Evolutionary conservation across 2,113 vertebrate genomes (phyloP), one percentile per base, ranked within the genome.

Genomic region (Eurypyga helias): DNA sequence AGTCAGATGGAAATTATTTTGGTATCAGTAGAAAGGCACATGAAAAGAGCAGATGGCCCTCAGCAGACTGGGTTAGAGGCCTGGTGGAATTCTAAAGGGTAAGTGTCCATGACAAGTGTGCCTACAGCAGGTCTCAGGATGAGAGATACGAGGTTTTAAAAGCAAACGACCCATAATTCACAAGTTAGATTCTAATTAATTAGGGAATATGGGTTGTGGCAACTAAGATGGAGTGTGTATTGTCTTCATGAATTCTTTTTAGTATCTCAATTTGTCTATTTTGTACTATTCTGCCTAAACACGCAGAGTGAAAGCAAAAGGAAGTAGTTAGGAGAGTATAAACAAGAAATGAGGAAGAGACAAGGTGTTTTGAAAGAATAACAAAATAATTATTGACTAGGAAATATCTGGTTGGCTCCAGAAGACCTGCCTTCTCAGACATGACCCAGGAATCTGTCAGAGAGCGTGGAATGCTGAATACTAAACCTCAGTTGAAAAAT

Each of bases 1-100:
- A 81, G 90, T 95, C 96, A 96, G 85, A 97, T 93, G 89, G 96
- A 94, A 97, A 98, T 94, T 85, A 95, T 97, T 97, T 91, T 90
- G 70, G 94, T 73, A 60, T 93, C 97, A 97, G 93, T 73, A 76
- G 90, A 89, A 92, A 78, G 87, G 89, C 75, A 67, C 81, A 92
- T 54, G 82, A 67, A 72, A 34, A 83, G 86, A 96, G 82, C 96
- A 96, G 94, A 97, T 89, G 96, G 96, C 94, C 83, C 54, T 69
- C 87, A 83, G 76, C 84, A 62, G 80, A 88, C 93, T 26, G 34
- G 92, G 76, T 85, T 95, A 94, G 92, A 93, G 80, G 89, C 76
- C 83, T 98, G 96, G 92, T 79, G n/a, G 66, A 70, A 70, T 81
- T 76, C 90, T 89, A 28, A 69, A 80, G 58, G n/a, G 4, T 45